These are phyloP conservation scores for Megalonaias nervosa DNA, from an alignment of 1,140 invertebrate species.

Conservation along the genomic window DNA sequence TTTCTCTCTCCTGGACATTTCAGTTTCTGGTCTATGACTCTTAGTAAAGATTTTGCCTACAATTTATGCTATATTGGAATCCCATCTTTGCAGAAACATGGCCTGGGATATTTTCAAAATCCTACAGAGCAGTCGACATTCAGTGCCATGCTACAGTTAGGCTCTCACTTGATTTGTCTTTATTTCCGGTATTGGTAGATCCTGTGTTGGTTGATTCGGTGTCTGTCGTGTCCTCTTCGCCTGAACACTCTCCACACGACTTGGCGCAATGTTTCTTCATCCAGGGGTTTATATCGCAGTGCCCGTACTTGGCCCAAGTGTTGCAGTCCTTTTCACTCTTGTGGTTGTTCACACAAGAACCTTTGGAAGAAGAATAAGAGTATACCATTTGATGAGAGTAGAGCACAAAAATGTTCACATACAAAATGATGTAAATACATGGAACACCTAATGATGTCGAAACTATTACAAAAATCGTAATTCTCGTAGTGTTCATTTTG, in stretches of 20 bases:
- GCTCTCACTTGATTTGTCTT: too few species aligned
- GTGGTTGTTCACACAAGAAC: constrained; percentile 24
- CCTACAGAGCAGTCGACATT: too few species aligned
- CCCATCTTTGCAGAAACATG: too few species aligned
- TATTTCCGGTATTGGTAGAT: too few species aligned
- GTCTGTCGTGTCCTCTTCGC: background rate
- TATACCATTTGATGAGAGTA: background rate
- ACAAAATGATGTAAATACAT: background rate
- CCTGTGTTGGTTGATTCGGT: background rate
- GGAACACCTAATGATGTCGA: background rate
- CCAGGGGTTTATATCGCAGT: constrained; percentile 31
- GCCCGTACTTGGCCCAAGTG: constrained; percentile 27
- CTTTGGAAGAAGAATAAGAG: background rate
- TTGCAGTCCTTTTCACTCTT: constrained; percentile 24
- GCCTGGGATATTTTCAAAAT: too few species aligned
- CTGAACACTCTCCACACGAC: constrained; percentile 14
- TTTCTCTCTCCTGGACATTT: too few species aligned
- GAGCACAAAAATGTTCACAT: background rate
- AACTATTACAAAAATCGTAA: background rate
- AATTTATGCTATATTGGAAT: too few species aligned
- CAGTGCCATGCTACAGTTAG: too few species aligned
- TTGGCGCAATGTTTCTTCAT: constrained; percentile 27
- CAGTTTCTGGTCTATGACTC: too few species aligned
- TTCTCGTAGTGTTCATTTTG: background rate
- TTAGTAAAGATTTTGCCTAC: too few species aligned